These are phyloP conservation scores for Pionites leucogaster DNA, from an alignment of 2,113 vertebrate species.

Conservation along the genomic window DNA sequence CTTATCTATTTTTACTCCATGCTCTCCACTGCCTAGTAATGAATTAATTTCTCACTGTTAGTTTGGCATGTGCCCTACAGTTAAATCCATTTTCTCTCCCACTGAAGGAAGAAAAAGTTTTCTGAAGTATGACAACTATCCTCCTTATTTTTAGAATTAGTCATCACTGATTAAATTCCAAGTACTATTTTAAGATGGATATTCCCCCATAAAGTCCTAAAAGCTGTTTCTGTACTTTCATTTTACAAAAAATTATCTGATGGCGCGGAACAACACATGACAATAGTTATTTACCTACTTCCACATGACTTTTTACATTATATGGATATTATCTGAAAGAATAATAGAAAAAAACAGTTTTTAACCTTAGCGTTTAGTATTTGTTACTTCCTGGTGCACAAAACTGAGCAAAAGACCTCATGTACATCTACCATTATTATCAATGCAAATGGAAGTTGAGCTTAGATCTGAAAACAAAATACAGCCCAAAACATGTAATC, in stretches of 20 bases:
- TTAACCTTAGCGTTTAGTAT: neutral
- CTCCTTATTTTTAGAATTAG: constrained; percentile 16
- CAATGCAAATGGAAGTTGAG: neutral
- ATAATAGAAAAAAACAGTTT: neutral
- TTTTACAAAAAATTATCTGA: neutral
- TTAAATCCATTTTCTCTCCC: constrained; percentile 63
- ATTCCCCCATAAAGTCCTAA: neutral
- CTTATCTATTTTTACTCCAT: constrained; percentile 85
- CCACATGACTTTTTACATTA: neutral
- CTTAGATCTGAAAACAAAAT: neutral
- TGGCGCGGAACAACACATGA: neutral
- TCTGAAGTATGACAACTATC: constrained; percentile 9
- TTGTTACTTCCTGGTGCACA: neutral
- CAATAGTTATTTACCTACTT: neutral
- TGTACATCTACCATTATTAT: neutral
- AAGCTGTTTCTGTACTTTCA: neutral
- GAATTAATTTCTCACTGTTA: constrained; percentile 82
- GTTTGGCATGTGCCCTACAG: constrained; percentile 61
- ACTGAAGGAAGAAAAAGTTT: constrained; percentile 58
- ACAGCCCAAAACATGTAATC: neutral
- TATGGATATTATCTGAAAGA: neutral
- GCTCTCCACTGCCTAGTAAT: constrained; percentile 79
- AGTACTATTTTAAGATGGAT: neutral
- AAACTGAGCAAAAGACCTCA: neutral
- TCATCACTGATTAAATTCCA: neutral